Conservation (phyloP, 37 sponge, comb jelly and placozoan genomes). For the Petrosia ficiformis region DNA sequence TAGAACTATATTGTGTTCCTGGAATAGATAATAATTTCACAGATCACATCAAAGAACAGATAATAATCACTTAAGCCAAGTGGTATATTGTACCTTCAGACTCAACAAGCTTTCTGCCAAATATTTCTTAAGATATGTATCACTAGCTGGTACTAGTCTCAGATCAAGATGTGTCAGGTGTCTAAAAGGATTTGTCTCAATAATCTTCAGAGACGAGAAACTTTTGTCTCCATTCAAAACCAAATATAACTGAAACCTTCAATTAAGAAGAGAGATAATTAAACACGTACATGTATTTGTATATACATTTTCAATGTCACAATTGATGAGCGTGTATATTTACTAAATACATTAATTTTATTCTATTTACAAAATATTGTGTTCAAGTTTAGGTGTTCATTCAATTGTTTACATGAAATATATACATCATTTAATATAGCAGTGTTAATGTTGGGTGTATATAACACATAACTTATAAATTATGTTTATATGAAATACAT, state of each 20-base stretch:
- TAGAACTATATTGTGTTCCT: conserved; percentile 53
- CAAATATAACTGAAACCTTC: conserved; percentile 81
- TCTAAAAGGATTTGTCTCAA: conserved; percentile 96
- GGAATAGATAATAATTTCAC: not conserved
- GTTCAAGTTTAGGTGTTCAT: too few species aligned
- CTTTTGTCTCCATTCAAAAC: conserved; percentile 11
- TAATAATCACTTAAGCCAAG: not conserved
- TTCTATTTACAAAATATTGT: not conserved
- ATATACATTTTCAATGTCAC: conserved; percentile 4
- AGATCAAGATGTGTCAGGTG: conserved; percentile 96
- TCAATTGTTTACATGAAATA: too few species aligned
- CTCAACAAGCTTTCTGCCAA: conserved; percentile 80
- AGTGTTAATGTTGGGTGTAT: too few species aligned
- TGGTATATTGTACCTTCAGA: conserved; percentile 41
- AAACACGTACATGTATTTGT: not conserved
- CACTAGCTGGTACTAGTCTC: conserved; percentile 78
- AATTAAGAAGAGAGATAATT: not conserved
- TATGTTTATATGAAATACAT: too few species aligned
- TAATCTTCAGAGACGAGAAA: conserved; percentile 55
- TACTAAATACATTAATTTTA: not conserved
- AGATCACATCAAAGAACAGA: not conserved
- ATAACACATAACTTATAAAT: too few species aligned
- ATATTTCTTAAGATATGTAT: conserved; percentile 87
- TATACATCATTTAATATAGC: too few species aligned
- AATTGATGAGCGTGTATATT: not conserved